phyloP scores from a whole-genome alignment of 2,888 invertebrate species.

The Drepana falcataria region DNA sequence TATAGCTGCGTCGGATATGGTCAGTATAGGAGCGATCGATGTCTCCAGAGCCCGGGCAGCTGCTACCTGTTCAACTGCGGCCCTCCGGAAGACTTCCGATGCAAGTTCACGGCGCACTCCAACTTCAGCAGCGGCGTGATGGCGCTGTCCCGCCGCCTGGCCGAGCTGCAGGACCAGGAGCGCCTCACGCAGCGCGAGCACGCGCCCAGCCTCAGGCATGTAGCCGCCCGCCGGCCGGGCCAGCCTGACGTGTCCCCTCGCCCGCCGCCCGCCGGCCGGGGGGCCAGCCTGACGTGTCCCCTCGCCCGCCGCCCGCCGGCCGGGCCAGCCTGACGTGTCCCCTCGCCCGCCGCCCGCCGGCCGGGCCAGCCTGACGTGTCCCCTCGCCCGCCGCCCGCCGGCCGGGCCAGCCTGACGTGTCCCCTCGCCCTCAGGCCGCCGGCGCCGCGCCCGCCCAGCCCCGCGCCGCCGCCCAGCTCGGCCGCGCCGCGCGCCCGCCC shows the following conservation, averaged over 20 bases:
- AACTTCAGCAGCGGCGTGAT: constrained; percentile 94
- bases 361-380: too few species aligned
- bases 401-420: constrained; percentile 18
- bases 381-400: constrained; percentile 19
- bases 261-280: too few species aligned
- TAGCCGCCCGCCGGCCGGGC: too few species aligned
- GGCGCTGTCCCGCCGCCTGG: constrained; percentile 81
- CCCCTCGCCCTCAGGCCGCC: constrained; percentile 8
- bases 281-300: too few species aligned
- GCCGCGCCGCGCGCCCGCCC: constrained; percentile 7
- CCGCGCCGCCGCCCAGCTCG: constrained; percentile 12
- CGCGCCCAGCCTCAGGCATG: constrained; percentile 83
- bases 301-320: too few species aligned
- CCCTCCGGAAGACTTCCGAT: constrained; percentile 92
- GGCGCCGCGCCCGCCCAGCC: constrained; percentile 8
- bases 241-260: too few species aligned
- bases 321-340: too few species aligned
- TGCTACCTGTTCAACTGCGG: constrained; percentile 96
- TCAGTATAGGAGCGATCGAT: not conserved
- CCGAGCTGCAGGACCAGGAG: constrained; percentile 85
- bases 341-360: too few species aligned
- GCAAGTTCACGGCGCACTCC: constrained; percentile 92
- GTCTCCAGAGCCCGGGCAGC: constrained; percentile 86
- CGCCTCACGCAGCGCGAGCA: constrained; percentile 85
- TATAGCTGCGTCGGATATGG: too few species aligned